Percentiles rank a stretch among this genome's conserved stretches.
phyloP scores from a whole-genome alignment of 2,113 vertebrate species.

The Hypomesus transpacificus region DNA sequence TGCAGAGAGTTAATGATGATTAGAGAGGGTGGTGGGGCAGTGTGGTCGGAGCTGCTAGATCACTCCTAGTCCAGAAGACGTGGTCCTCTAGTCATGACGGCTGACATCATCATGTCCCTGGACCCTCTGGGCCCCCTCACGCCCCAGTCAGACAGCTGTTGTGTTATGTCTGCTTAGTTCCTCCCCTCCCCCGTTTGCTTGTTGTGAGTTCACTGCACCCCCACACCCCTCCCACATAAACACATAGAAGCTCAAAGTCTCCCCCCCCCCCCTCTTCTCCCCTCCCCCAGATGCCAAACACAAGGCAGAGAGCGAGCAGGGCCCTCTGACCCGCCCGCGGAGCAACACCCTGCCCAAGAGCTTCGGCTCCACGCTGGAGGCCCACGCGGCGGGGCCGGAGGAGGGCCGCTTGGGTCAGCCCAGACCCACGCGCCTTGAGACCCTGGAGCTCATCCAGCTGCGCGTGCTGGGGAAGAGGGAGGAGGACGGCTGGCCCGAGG shows the following conservation, averaged over 20 bases:
- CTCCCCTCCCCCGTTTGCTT: neutral
- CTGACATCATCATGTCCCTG: slow-evolving; percentile 81
- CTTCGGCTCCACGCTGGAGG: slow-evolving; percentile 92
- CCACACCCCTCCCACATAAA: neutral
- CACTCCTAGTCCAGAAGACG: too few species aligned
- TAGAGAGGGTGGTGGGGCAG: too few species aligned
- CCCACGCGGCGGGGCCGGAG: slow-evolving; percentile 63
- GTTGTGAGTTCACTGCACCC: neutral
- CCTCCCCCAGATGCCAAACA: slow-evolving; percentile 84
- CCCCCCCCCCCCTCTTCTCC: neutral
- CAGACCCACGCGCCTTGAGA: slow-evolving; percentile 82
- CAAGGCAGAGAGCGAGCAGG: slow-evolving; percentile 85
- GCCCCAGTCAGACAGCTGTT: neutral
- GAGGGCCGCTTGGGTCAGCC: slow-evolving; percentile 71
- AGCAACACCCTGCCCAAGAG: slow-evolving; percentile 98
- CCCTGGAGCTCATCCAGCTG: slow-evolving; percentile 86
- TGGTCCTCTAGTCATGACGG: neutral
- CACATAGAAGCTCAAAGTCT: neutral
- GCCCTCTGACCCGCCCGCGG: slow-evolving; percentile 85
- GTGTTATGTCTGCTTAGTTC: neutral
- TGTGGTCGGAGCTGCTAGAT: too few species aligned
- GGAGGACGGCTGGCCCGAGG: slow-evolving; percentile 89
- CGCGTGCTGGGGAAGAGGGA: slow-evolving; percentile 84
- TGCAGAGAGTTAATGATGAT: too few species aligned
- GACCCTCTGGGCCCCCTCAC: slow-evolving; percentile 70